Conservation (phyloP, 2,888 invertebrate genomes). For the Chymomyza amoena region DNA sequence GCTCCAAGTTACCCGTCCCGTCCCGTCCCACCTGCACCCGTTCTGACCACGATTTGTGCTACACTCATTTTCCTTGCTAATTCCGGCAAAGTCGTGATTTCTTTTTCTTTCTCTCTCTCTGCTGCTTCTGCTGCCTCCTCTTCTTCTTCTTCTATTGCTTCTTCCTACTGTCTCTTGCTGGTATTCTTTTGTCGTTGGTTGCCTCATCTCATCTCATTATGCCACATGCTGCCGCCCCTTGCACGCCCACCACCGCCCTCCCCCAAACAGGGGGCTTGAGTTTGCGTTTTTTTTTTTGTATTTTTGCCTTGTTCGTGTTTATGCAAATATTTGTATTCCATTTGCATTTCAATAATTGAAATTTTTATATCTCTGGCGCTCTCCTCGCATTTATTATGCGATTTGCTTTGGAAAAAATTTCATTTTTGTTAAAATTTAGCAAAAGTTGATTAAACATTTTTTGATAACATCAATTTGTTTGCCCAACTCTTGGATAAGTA, state of each 20-base stretch:
- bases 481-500: not conserved
- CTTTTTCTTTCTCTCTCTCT: constrained; percentile 33
- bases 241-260: no score
- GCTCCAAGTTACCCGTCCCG: not conserved
- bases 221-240: not conserved
- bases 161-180: no score
- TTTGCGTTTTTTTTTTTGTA: not conserved
- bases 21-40: not conserved
- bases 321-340: constrained; percentile 73
- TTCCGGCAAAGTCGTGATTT: constrained; percentile 12
- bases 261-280: not conserved
- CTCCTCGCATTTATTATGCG: constrained; percentile 50
- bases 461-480: constrained; percentile 2
- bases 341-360: constrained; percentile 72
- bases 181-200: not conserved
- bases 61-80: constrained; percentile 12
- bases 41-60: constrained; percentile 9
- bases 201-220: not conserved
- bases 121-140: no score
- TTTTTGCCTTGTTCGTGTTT: constrained; percentile 46
- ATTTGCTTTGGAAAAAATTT: constrained; percentile 45
- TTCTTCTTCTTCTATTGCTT: no score
- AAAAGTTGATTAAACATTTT: not conserved
- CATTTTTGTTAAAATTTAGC: constrained; percentile 58
- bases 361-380: constrained; percentile 56